A percentile compares a stretch with the other conserved stretches of the same genome.
phyloP scores from a whole-genome alignment of 2,888 invertebrate species.

The Clitarchus hookeri region DNA sequence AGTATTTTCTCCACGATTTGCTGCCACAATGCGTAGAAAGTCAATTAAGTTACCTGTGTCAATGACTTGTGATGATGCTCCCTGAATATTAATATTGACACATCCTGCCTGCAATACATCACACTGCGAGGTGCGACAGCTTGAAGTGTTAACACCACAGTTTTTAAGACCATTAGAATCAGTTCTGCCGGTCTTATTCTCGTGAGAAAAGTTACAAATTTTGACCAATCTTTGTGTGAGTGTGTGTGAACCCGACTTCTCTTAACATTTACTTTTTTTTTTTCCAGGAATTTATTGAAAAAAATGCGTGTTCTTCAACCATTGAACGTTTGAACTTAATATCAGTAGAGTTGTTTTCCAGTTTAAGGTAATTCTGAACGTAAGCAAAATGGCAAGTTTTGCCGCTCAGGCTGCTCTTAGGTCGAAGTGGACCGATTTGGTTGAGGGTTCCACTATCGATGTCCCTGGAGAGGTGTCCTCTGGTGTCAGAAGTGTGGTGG shows the following conservation, averaged over 20 bases:
- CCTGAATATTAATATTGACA: too few relatives aligned
- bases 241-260: background rate
- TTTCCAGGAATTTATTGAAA: background rate
- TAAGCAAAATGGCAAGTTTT: constrained; percentile 67
- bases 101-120: too few relatives aligned
- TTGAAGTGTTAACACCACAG: too few relatives aligned
- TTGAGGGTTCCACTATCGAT: constrained; percentile 63
- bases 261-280: background rate
- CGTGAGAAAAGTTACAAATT: too few relatives aligned
- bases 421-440: constrained; percentile 73
- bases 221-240: background rate
- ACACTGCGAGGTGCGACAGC: too few relatives aligned
- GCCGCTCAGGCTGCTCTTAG: constrained; percentile 72
- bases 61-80: too few relatives aligned
- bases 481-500: constrained; percentile 76
- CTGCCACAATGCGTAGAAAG: too few relatives aligned
- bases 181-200: too few relatives aligned
- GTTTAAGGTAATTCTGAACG: background rate
- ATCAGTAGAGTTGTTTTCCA: background rate
- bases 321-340: background rate
- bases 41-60: too few relatives aligned
- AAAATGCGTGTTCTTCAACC: background rate
- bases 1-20: too few relatives aligned
- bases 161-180: too few relatives aligned
- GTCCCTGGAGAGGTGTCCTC: constrained; percentile 69